These are phyloP conservation scores for Metallyticus violacea DNA, from an alignment of 2,888 invertebrate genomes.

Conservation along the genomic window DNA sequence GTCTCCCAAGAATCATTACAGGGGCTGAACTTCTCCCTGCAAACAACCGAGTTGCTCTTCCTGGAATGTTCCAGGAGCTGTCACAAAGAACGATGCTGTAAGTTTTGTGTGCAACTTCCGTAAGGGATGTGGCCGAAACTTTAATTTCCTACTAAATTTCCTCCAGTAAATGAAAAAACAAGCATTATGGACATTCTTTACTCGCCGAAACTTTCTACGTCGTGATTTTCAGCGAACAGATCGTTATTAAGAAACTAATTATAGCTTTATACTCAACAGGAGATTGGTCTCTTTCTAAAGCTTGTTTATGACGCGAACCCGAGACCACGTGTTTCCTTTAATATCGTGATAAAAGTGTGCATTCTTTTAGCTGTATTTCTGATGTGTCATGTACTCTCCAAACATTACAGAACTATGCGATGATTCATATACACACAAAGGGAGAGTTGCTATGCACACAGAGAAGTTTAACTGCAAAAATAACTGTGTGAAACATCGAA, in stretches of 20 bases:
- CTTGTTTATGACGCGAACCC: no score
- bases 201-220: not conserved
- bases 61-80: not conserved
- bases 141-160: not conserved
- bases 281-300: not conserved
- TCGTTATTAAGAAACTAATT: not conserved
- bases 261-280: not conserved
- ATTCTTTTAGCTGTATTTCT: no score
- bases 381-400: no score
- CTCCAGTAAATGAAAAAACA: not conserved
- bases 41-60: not conserved
- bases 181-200: not conserved
- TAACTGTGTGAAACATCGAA: no score
- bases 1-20: not conserved
- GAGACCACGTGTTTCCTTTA: no score
- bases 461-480: no score
- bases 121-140: not conserved
- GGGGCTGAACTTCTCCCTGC: not conserved
- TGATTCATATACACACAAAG: no score
- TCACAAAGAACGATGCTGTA: not conserved
- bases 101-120: not conserved
- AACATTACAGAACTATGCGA: no score
- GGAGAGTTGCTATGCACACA: no score
- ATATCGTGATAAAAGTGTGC: no score
- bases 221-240: not conserved